Percentiles rank a stretch among this genome's conserved stretches.
Evolutionary conservation across 2,888 invertebrate species (phyloP).

Genomic region (Coelopa pilipes): DNA sequence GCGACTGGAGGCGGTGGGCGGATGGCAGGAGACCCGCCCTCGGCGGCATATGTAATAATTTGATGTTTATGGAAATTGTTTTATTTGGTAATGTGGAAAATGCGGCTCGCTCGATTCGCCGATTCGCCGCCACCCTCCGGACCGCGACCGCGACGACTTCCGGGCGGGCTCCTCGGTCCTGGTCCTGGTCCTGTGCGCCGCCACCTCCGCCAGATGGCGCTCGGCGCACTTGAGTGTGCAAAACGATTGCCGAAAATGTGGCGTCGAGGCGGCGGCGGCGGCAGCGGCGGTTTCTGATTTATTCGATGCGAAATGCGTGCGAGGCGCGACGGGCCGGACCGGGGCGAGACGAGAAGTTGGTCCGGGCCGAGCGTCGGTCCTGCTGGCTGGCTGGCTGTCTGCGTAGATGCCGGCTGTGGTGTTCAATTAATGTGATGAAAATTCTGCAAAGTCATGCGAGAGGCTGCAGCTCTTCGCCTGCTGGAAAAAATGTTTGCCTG

Average conservation of each 20-base stretch:
- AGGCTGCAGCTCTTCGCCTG: conserved; percentile 11
- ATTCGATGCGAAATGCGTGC: conserved; percentile 19
- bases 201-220: conserved; percentile 11
- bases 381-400: conserved; percentile 1
- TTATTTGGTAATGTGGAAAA: conserved; percentile 33
- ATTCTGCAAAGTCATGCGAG: conserved; percentile 41
- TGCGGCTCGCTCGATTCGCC: conserved; percentile 16
- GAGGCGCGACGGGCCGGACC: neutral
- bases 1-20: too few relatives aligned
- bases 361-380: neutral
- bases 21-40: too few relatives aligned
- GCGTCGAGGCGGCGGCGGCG: conserved; percentile 1
- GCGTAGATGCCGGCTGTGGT: neutral
- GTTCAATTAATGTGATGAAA: conserved; percentile 44
- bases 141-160: neutral
- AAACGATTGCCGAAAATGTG: conserved; percentile 59
- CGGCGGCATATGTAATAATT: conserved; percentile 36
- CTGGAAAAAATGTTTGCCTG: conserved; percentile 7
- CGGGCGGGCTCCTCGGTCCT: neutral
- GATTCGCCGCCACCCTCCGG: neutral
- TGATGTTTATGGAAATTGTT: conserved; percentile 44
- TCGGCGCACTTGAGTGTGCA: conserved; percentile 59
- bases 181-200: neutral
- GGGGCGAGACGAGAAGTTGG: neutral
- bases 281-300: conserved; percentile 28